These are phyloP conservation scores for Misgurnus anguillicaudatus DNA, from an alignment of 2,113 vertebrate species.

Conservation along the genomic window DNA sequence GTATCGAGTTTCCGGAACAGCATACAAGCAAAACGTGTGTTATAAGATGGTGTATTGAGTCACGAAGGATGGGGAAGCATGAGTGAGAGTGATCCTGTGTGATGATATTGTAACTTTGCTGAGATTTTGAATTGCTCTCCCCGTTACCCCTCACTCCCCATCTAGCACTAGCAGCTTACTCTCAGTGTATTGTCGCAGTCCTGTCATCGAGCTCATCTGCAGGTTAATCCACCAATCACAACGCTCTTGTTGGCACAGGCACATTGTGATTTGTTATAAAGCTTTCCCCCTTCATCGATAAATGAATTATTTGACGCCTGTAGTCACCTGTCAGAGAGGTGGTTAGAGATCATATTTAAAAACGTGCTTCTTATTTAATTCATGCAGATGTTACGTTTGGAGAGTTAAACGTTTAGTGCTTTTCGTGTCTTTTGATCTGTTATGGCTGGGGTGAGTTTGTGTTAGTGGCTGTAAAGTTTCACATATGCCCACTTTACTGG, in stretches of 20 bases:
- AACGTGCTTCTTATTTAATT: conserved; percentile 73
- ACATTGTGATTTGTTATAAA: conserved; percentile 63
- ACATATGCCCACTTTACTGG: conserved; percentile 33
- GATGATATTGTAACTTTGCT: conserved; percentile 44
- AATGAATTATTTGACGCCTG: conserved; percentile 59
- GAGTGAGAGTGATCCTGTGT: conserved; percentile 40
- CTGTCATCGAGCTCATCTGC: not conserved
- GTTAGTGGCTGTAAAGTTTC: conserved; percentile 41
- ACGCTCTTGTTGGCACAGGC: conserved; percentile 4
- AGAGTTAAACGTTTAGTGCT: conserved; percentile 54
- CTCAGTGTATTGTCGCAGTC: conserved; percentile 4
- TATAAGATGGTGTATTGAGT: conserved; percentile 12
- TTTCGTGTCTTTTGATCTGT: conserved; percentile 53
- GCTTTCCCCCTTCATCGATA: conserved; percentile 58
- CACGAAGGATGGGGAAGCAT: conserved; percentile 14
- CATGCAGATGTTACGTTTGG: conserved; percentile 57
- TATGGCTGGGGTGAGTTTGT: conserved; percentile 48
- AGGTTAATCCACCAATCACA: conserved; percentile 3
- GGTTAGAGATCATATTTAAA: conserved; percentile 42
- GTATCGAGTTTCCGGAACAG: conserved; percentile 20
- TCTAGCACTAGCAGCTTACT: conserved; percentile 40
- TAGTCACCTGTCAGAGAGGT: conserved; percentile 58
- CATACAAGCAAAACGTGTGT: conserved; percentile 19
- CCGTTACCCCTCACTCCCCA: conserved; percentile 14
- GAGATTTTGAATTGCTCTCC: conserved; percentile 30